These are phyloP conservation scores for Zalophus californianus DNA, from an alignment of 2,797 vertebrate species.

Conservation along the genomic window DNA sequence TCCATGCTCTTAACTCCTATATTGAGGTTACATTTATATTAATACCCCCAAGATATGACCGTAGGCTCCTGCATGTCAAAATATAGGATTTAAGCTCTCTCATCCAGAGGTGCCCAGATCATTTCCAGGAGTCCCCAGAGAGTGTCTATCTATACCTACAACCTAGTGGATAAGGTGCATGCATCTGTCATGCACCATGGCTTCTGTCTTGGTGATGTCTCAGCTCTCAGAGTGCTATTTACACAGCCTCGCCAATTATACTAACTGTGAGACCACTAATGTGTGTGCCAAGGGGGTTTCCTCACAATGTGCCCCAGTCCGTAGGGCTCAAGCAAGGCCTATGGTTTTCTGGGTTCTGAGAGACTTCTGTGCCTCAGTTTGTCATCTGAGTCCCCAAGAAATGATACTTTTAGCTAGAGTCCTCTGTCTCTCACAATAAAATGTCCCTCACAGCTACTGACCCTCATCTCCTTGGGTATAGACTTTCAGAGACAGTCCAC, in stretches of 20 bases:
- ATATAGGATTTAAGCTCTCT: background rate
- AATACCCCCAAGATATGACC: background rate
- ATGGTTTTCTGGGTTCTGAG: background rate
- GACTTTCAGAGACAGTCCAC: constrained; percentile 19
- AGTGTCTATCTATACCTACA: background rate
- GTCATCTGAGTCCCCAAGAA: background rate
- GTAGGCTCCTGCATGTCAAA: background rate
- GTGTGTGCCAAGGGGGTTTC: background rate
- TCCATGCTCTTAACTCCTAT: background rate
- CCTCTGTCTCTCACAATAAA: background rate
- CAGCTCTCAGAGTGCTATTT: background rate
- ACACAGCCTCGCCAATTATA: background rate
- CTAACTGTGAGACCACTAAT: background rate
- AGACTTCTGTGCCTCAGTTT: background rate
- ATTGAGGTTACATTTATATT: background rate
- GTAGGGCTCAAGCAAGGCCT: background rate
- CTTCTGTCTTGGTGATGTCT: background rate
- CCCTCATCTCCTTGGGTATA: background rate
- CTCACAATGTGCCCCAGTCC: background rate
- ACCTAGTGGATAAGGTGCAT: background rate
- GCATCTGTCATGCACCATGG: accelerated
- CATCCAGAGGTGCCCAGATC: background rate
- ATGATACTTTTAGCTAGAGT: background rate
- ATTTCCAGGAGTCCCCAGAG: background rate
- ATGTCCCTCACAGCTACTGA: background rate